These are phyloP conservation scores for Ovibos moschatus DNA, from an alignment of 2,113 vertebrate species.

Conservation along the genomic window DNA sequence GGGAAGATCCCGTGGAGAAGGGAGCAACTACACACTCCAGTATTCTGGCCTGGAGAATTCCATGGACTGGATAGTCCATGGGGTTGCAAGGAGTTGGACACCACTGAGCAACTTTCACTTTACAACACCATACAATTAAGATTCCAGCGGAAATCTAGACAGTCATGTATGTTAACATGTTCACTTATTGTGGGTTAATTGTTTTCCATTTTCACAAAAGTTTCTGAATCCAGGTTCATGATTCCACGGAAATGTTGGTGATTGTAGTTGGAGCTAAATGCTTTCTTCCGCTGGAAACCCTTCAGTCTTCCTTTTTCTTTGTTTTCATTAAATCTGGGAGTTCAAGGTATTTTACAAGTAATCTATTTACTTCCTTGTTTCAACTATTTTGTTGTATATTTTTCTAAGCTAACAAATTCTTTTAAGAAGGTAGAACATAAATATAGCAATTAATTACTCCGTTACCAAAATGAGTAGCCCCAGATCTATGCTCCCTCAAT, in stretches of 20 bases:
- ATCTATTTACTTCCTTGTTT: slow-evolving; percentile 22
- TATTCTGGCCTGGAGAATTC: background rate
- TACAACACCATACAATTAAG: background rate
- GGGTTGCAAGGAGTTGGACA: rapidly evolving
- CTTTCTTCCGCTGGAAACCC: background rate
- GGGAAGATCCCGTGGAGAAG: background rate
- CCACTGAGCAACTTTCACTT: background rate
- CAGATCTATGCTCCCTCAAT: background rate
- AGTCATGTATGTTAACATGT: background rate
- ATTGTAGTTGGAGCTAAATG: background rate
- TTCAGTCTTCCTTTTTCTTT: background rate
- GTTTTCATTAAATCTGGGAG: background rate
- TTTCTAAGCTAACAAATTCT: slow-evolving; percentile 27
- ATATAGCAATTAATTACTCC: background rate
- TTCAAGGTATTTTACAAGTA: background rate
- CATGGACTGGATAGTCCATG: background rate
- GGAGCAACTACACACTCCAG: background rate
- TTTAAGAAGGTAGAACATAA: slow-evolving; percentile 26
- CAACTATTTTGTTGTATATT: background rate
- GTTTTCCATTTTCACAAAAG: background rate
- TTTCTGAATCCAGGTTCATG: background rate
- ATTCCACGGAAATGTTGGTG: background rate
- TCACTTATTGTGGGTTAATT: background rate
- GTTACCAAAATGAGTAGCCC: background rate
- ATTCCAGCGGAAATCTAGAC: background rate